Conservation (phyloP, 2,113 vertebrate species). For the Serilophus lunatus region DNA sequence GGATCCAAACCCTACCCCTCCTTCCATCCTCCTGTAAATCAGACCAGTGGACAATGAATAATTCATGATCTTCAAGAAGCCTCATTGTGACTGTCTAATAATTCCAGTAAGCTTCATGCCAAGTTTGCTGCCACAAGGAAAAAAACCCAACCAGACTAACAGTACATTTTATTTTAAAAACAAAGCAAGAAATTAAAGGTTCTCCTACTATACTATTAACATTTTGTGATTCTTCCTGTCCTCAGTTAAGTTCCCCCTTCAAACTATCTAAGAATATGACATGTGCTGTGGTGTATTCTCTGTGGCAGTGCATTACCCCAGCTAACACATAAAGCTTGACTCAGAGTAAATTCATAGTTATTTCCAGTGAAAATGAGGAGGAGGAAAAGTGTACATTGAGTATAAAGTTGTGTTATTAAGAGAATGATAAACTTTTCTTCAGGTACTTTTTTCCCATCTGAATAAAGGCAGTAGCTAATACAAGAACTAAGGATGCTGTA, state of each 20-base stretch:
- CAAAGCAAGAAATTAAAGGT: neutral
- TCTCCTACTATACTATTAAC: neutral
- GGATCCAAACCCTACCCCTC: neutral
- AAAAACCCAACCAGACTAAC: neutral
- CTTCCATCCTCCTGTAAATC: neutral
- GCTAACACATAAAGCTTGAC: fast-evolving
- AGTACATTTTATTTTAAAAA: neutral
- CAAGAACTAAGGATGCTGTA: neutral
- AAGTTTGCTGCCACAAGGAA: neutral
- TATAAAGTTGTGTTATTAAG: neutral
- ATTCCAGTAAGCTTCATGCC: neutral
- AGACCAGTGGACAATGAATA: neutral
- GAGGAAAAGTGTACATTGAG: neutral
- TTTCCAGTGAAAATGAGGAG: neutral
- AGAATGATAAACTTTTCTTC: neutral
- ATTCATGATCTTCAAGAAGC: neutral
- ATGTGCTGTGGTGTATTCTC: neutral
- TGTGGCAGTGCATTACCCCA: neutral
- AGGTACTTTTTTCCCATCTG: neutral
- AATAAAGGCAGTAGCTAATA: neutral
- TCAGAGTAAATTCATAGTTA: neutral
- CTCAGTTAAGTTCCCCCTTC: neutral
- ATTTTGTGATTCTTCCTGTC: neutral
- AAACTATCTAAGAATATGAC: neutral
- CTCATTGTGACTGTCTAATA: neutral